phyloP scores from a whole-genome alignment of 2,797 vertebrate genomes.

The Phalloptychus januarius region DNA sequence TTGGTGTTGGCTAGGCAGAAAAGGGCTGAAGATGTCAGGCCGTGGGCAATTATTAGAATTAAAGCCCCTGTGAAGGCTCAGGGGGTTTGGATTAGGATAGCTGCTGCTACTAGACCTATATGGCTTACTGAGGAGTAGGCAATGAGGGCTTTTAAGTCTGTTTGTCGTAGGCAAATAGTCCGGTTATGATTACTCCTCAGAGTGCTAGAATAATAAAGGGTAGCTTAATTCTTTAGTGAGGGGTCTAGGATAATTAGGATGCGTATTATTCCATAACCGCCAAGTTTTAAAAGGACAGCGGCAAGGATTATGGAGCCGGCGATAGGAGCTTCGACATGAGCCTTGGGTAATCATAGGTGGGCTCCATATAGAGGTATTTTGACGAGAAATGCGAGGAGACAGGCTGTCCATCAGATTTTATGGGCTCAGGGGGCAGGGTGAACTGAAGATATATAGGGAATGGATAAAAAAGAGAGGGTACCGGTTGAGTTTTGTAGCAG shows the following conservation, averaged over 20 bases:
- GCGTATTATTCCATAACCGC: conserved; percentile 53
- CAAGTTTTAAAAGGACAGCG: conserved; percentile 30
- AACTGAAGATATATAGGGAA: accelerated
- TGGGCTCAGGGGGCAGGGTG: accelerated
- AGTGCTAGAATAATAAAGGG: conserved; percentile 45
- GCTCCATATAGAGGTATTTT: conserved; percentile 61
- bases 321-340: conserved; percentile 43
- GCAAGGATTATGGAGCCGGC: conserved; percentile 50
- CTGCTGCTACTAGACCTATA: conserved; percentile 29
- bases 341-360: conserved; percentile 55
- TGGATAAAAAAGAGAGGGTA: accelerated
- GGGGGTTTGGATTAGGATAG: not conserved
- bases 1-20: conserved; percentile 63
- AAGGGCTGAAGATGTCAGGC: conserved; percentile 39
- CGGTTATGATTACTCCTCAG: conserved; percentile 49
- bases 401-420: conserved; percentile 19
- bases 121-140: conserved; percentile 68
- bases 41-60: conserved; percentile 56
- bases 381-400: conserved; percentile 38
- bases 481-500: not conserved
- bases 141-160: conserved; percentile 60
- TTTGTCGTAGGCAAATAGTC: conserved; percentile 38
- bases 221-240: conserved; percentile 42
- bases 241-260: not conserved
- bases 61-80: conserved; percentile 34